Percentiles rank a stretch among this genome's conserved stretches.
These are phyloP conservation scores for Avahi laniger DNA, from an alignment of 2,797 vertebrate species.

Conservation along the genomic window DNA sequence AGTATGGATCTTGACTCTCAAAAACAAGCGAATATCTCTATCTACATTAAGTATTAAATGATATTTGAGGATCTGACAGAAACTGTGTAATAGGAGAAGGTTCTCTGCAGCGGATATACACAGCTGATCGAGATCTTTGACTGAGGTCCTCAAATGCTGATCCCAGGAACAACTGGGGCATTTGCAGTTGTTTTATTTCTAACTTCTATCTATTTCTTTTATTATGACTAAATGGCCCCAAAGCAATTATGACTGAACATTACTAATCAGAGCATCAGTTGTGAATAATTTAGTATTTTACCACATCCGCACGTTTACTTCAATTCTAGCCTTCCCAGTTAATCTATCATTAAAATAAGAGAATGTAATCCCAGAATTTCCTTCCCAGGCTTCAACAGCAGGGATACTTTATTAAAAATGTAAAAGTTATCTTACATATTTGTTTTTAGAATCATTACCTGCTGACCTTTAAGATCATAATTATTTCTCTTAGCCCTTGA, in stretches of 20 bases:
- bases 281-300: not conserved
- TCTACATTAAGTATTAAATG: not conserved
- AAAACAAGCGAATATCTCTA: not conserved
- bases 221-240: not conserved
- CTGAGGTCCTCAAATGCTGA: not conserved
- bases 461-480: not conserved
- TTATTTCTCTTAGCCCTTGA: not conserved
- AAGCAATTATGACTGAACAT: not conserved
- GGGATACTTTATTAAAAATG: not conserved
- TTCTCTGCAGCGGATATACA: rapidly evolving
- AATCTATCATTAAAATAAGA: not conserved
- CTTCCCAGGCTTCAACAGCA: not conserved
- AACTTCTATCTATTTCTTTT: not conserved
- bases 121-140: not conserved
- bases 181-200: not conserved
- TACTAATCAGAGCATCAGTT: not conserved
- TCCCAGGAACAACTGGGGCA: not conserved
- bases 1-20: not conserved
- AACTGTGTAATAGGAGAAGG: not conserved
- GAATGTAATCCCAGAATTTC: not conserved
- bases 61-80: not conserved
- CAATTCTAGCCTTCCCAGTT: not conserved
- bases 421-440: not conserved
- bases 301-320: not conserved
- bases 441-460: not conserved